phyloP scores from a whole-genome alignment of 2,888 invertebrate species.

The Thysanoteuthis rhombus region DNA sequence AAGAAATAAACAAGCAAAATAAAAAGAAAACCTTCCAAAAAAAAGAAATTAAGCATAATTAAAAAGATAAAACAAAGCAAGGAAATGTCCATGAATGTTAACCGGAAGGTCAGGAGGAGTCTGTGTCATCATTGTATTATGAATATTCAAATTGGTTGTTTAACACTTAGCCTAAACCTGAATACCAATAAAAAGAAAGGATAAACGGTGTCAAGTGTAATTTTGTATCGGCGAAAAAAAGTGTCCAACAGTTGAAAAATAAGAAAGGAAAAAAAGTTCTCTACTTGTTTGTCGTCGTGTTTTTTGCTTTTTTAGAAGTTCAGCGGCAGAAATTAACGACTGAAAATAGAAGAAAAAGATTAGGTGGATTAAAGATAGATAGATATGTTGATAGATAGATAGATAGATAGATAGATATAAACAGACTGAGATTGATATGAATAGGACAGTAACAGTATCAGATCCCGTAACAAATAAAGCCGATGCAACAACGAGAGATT shows the following conservation, averaged over 20 bases:
- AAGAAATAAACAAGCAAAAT: neutral
- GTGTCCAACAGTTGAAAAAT: neutral
- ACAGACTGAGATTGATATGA: too few relatives aligned
- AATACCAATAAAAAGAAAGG: neutral
- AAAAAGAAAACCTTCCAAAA: neutral
- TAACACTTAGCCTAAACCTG: neutral
- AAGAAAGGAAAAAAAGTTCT: too few relatives aligned
- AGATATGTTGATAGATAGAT: neutral
- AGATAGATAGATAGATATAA: too few relatives aligned
- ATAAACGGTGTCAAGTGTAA: neutral
- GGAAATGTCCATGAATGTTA: neutral
- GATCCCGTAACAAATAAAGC: too few relatives aligned
- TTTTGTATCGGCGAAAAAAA: neutral
- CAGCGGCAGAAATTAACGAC: neutral
- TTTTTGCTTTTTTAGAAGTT: neutral
- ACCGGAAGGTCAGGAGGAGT: too few relatives aligned
- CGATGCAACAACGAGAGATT: too few relatives aligned
- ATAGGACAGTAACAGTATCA: too few relatives aligned
- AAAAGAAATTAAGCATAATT: neutral
- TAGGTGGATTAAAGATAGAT: neutral
- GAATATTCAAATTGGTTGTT: neutral
- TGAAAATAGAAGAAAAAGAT: too few relatives aligned
- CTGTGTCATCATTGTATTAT: neutral
- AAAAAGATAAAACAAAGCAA: neutral
- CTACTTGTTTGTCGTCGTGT: neutral